phyloP scores from a whole-genome alignment of 2,888 invertebrate genomes.

The Anticlea derivata region DNA sequence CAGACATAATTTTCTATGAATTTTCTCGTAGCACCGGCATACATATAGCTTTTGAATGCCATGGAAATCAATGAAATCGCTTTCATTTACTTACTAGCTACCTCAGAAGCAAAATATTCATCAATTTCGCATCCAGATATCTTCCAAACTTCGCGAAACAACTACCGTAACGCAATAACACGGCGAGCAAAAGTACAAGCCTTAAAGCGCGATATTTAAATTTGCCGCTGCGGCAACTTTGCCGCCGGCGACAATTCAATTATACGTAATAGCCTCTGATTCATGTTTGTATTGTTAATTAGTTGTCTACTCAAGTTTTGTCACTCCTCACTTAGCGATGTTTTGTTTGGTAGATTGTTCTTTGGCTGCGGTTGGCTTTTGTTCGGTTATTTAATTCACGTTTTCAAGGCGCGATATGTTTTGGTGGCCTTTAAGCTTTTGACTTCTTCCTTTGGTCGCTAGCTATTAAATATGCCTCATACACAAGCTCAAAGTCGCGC shows the following conservation, averaged over 20 bases:
- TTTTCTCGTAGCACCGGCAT: too few relatives aligned
- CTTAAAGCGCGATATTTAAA: conserved; percentile 79
- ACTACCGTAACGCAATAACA: conserved; percentile 48
- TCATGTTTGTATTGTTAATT: conserved; percentile 84
- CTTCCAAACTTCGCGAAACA: conserved; percentile 37
- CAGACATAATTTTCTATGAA: too few relatives aligned
- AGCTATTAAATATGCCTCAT: too few relatives aligned
- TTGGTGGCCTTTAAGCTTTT: conserved; percentile 20
- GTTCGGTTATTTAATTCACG: conserved; percentile 65
- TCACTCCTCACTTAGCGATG: conserved; percentile 76
- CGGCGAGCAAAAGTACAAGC: conserved; percentile 60
- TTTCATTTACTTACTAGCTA: too few relatives aligned
- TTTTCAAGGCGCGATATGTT: conserved; percentile 41
- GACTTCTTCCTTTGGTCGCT: background rate
- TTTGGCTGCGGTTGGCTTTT: conserved; percentile 60
- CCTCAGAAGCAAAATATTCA: background rate
- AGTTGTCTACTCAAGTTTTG: conserved; percentile 81
- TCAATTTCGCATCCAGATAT: conserved; percentile 17
- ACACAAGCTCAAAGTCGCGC: too few relatives aligned
- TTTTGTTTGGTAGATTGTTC: conserved; percentile 75
- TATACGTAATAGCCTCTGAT: conserved; percentile 83
- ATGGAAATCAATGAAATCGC: background rate
- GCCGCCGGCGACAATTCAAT: conserved; percentile 80
- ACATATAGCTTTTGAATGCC: too few relatives aligned
- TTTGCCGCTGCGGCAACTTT: conserved; percentile 74